Evolutionary conservation across 30 jellyfish, hydroid and myxozoan species (phyloP), one percentile per base, ranked within the genome.

Genomic region (Rhopilema esculentum): DNA sequence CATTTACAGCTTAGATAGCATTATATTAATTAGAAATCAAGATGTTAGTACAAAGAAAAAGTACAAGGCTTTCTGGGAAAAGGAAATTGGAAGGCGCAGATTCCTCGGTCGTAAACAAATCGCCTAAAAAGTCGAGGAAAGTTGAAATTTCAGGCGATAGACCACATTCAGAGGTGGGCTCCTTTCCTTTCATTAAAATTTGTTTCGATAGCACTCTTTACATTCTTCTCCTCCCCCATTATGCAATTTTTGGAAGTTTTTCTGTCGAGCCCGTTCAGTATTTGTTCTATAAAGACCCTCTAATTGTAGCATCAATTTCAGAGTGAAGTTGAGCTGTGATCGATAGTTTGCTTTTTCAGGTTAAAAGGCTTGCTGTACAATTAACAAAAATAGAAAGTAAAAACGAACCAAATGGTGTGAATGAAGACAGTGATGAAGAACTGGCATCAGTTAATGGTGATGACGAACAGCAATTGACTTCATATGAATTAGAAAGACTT

Each of bases 401-500:
- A 51, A 68, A n/a, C 50, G 80, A 40, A 1, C 40, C 62, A 0
- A 83, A 52, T 32, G 53, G 28, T 52, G 83, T 24, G 0, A 27
- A 18, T 79, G 89, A 89, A 52, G 92, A 77, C 66, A 49, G 24
- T 29, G 49, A 33, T 22, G 70, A 33, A 6, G 23, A 66, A 22
- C 19, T 27, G 8, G 16, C 23, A 21, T 23, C 27, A 8, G 81
- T 25, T 66, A 40, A 51, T 29, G 40, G 48, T 71, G 92, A 80
- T 69, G 67, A 71, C 27, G 89, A 80, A 4, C 70, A 57, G 30
- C 75, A 65, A 8, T n/a, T 78, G 25, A 76, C 90, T 0, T 66
- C 88, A 4, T 87, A 87, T 77, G 91, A 77, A 69, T 51, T 27
- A 69, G 90, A 87, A 25, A 73, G 90, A 19, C 68, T 77, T 21